phyloP scores from a whole-genome alignment of 1,140 invertebrate species.

The Leptinotarsa texana region DNA sequence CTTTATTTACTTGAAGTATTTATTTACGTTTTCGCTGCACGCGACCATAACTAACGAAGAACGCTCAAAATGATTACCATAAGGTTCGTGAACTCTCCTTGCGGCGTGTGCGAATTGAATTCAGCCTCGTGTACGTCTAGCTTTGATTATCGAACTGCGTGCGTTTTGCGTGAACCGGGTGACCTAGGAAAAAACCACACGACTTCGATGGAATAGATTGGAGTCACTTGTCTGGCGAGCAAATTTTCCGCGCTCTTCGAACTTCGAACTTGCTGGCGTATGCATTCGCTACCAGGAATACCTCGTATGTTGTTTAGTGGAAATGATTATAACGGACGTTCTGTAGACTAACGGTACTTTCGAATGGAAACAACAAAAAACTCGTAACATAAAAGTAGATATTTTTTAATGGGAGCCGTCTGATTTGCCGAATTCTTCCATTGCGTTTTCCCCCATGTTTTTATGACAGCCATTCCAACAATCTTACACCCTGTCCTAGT shows the following conservation, averaged over 20 bases:
- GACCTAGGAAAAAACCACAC: conserved; percentile 1
- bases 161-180: neutral
- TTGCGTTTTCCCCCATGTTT: neutral
- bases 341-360: neutral
- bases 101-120: neutral
- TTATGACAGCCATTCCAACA: too few relatives aligned
- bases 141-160: neutral
- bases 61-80: neutral
- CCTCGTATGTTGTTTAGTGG: neutral
- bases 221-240: neutral
- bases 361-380: too few relatives aligned
- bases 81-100: neutral
- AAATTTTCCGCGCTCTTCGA: neutral
- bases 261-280: conserved; percentile 1
- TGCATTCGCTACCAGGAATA: neutral
- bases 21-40: too few relatives aligned
- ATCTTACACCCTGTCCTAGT: too few relatives aligned
- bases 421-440: too few relatives aligned
- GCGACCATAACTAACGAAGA: too few relatives aligned
- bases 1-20: too few relatives aligned
- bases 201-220: neutral
- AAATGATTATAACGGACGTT: neutral
- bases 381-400: too few relatives aligned
- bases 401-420: too few relatives aligned
- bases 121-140: neutral